Evolutionary conservation across 2,797 vertebrate species (phyloP).

Genomic region (Chaetophractus vellerosus): DNA sequence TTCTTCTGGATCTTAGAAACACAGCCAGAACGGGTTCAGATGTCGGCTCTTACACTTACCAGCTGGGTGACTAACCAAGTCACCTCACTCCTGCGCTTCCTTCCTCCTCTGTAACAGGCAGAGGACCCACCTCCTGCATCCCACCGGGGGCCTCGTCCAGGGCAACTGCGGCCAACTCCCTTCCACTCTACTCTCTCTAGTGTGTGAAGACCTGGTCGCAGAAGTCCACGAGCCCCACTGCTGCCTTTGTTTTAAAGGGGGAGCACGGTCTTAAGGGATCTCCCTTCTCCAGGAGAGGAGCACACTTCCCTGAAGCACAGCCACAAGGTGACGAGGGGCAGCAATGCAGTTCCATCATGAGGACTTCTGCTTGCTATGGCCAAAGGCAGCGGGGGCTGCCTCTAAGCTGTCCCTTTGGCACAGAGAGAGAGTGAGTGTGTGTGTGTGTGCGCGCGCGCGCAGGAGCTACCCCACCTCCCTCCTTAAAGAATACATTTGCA

Average conservation of each 20-base stretch:
- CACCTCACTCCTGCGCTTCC: background rate
- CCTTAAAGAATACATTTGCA: background rate
- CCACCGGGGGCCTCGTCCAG: background rate
- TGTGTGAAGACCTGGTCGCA: background rate
- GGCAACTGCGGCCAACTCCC: background rate
- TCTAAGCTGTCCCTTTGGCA: background rate
- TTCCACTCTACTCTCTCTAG: no score
- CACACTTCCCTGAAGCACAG: accelerated
- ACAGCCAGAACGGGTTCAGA: background rate
- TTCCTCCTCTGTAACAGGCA: accelerated
- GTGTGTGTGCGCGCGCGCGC: accelerated
- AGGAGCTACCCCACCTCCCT: no score
- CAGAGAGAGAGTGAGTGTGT: accelerated
- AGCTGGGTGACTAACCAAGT: no score
- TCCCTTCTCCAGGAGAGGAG: accelerated
- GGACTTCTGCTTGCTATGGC: accelerated
- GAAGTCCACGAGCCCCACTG: no score
- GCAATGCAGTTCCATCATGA: accelerated
- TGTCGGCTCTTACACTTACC: background rate
- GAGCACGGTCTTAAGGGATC: accelerated
- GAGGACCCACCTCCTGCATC: background rate
- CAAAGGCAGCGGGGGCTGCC: accelerated
- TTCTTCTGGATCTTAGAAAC: background rate
- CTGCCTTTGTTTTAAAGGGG: background rate
- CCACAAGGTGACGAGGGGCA: accelerated